These are phyloP conservation scores for Zophobas atratus DNA, from an alignment of 1,140 invertebrate genomes.

Conservation along the genomic window DNA sequence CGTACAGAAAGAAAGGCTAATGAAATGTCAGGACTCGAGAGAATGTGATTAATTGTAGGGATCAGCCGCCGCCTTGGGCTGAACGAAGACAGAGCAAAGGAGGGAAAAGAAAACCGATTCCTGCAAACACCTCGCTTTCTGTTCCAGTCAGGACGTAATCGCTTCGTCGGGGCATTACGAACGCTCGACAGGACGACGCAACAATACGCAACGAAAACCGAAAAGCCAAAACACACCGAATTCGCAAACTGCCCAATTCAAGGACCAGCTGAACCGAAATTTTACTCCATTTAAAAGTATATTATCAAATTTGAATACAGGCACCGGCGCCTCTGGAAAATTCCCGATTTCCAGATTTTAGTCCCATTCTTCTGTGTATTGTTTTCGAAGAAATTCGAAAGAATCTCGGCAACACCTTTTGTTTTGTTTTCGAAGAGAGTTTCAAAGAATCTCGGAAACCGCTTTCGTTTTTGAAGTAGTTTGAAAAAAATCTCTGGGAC, in stretches of 20 bases:
- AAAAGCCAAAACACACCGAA: background rate
- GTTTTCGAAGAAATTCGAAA: too few relatives aligned
- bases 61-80: constrained; percentile 43
- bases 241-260: background rate
- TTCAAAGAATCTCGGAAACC: too few relatives aligned
- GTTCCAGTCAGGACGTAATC: constrained; percentile 38
- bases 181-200: background rate
- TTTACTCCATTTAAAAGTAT: too few relatives aligned
- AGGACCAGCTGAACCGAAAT: too few relatives aligned
- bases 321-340: too few relatives aligned
- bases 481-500: too few relatives aligned
- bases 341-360: too few relatives aligned
- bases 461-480: too few relatives aligned
- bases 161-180: constrained; percentile 19
- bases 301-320: too few relatives aligned
- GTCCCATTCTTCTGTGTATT: too few relatives aligned
- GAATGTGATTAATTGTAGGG: constrained; percentile 66
- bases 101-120: constrained; percentile 41
- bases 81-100: constrained; percentile 25
- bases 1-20: constrained; percentile 65
- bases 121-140: constrained; percentile 41
- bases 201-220: constrained; percentile 1
- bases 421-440: too few relatives aligned
- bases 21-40: constrained; percentile 66
- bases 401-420: too few relatives aligned